Evolutionary conservation across 2,888 invertebrate species (phyloP).

Genomic region (Macaria notata): DNA sequence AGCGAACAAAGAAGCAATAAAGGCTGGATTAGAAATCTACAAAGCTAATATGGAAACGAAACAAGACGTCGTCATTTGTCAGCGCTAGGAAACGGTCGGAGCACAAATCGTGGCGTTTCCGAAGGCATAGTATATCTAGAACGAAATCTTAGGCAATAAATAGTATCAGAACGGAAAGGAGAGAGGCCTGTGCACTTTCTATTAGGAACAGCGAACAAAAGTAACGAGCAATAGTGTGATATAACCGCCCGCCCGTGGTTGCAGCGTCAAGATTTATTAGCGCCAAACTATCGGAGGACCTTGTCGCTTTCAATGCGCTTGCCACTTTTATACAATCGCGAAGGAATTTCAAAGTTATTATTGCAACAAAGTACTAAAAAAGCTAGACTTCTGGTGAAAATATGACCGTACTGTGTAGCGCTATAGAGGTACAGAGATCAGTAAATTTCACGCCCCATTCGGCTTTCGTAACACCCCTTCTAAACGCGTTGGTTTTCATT

Average conservation of each 20-base stretch:
- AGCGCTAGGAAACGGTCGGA: slow-evolving; percentile 29
- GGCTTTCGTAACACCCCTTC: slow-evolving; percentile 28
- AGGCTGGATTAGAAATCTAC: slow-evolving; percentile 1
- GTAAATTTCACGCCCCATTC: slow-evolving; percentile 31
- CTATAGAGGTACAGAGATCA: slow-evolving; percentile 25
- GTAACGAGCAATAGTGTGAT: slow-evolving; percentile 72
- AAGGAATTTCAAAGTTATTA: slow-evolving; percentile 2
- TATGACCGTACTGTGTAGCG: slow-evolving; percentile 10
- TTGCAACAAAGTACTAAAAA: slow-evolving; percentile 7
- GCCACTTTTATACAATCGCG: neutral
- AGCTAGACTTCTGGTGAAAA: slow-evolving; percentile 11
- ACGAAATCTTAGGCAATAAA: slow-evolving; percentile 51
- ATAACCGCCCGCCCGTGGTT: slow-evolving; percentile 55
- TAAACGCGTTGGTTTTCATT: slow-evolving; percentile 25
- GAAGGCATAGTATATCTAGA: slow-evolving; percentile 36
- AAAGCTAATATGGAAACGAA: slow-evolving; percentile 15
- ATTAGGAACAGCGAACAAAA: slow-evolving; percentile 56
- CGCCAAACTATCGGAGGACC: slow-evolving; percentile 8
- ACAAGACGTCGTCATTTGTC: slow-evolving; percentile 22
- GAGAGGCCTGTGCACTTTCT: slow-evolving; percentile 71
- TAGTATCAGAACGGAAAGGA: slow-evolving; percentile 69
- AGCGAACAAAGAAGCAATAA: neutral
- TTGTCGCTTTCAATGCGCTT: slow-evolving; percentile 10
- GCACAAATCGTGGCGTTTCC: slow-evolving; percentile 33
- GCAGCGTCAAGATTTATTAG: slow-evolving; percentile 36